A percentile compares a stretch with the other conserved stretches of the same genome.
Conservation (phyloP, 1,140 invertebrate species). For the Drosophila arawakana region DNA sequence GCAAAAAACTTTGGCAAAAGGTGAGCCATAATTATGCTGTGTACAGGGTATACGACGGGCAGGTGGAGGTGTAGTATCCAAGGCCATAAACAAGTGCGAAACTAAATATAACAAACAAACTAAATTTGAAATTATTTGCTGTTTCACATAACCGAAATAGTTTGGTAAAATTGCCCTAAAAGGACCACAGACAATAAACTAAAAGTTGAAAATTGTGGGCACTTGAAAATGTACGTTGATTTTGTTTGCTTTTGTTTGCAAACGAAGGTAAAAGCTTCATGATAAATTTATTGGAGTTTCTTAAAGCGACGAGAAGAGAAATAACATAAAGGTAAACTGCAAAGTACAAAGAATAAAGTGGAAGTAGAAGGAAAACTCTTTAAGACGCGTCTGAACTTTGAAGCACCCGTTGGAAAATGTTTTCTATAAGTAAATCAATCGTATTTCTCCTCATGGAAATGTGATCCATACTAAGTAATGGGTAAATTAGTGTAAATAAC, state of each 20-base stretch:
- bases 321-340: too few relatives aligned
- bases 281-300: too few relatives aligned
- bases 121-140: conserved; percentile 42
- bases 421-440: too few relatives aligned
- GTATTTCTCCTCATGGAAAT: too few relatives aligned
- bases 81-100: conserved; percentile 18
- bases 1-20: not conserved
- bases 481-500: too few relatives aligned
- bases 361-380: too few relatives aligned
- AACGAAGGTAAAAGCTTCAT: not conserved
- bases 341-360: too few relatives aligned
- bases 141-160: conserved; percentile 46
- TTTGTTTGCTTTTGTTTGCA: conserved; percentile 7
- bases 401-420: too few relatives aligned
- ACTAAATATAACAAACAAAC: conserved; percentile 35
- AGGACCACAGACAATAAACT: conserved; percentile 24
- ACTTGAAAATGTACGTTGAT: conserved; percentile 26
- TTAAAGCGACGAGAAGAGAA: not conserved
- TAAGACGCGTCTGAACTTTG: too few relatives aligned
- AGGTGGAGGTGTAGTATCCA: not conserved
- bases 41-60: conserved; percentile 5
- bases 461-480: too few relatives aligned
- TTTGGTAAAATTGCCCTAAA: conserved; percentile 21
- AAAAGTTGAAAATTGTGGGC: conserved; percentile 29
- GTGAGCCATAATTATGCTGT: not conserved